A percentile compares a stretch with the other conserved stretches of the same genome.
Evolutionary conservation across 2,113 vertebrate genomes (phyloP).

Genomic region (Lagenorhynchus albirostris): DNA sequence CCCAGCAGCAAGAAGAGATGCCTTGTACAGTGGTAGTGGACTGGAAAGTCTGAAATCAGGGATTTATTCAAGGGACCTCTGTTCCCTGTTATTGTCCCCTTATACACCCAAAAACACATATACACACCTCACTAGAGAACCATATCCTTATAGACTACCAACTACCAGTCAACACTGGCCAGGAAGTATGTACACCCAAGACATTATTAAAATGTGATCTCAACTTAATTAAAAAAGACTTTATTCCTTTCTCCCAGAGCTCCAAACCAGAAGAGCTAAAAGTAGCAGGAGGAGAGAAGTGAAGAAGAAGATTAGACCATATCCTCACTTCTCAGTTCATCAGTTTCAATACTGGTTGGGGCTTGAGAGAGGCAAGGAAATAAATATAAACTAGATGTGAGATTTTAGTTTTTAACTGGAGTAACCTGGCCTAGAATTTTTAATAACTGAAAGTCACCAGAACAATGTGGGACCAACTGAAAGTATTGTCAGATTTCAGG

Average conservation of each 20-base stretch:
- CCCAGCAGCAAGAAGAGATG: not conserved
- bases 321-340: not conserved
- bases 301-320: not conserved
- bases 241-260: not conserved
- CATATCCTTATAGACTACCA: not conserved
- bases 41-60: not conserved
- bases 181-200: not conserved
- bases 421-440: not conserved
- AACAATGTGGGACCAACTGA: too few species aligned
- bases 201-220: not conserved
- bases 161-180: not conserved
- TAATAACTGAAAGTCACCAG: not conserved
- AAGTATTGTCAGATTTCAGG: not conserved
- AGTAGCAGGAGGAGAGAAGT: not conserved
- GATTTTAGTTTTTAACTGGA: not conserved
- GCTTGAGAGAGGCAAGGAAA: not conserved
- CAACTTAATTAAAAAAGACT: not conserved
- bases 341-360: not conserved
- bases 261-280: not conserved
- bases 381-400: not conserved
- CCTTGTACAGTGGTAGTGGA: not conserved
- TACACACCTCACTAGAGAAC: not conserved
- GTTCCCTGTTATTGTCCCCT: not conserved
- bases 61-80: not conserved
- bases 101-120: not conserved